Conservation (phyloP, 2,888 invertebrate species). For the Lycophotia porphyrea region DNA sequence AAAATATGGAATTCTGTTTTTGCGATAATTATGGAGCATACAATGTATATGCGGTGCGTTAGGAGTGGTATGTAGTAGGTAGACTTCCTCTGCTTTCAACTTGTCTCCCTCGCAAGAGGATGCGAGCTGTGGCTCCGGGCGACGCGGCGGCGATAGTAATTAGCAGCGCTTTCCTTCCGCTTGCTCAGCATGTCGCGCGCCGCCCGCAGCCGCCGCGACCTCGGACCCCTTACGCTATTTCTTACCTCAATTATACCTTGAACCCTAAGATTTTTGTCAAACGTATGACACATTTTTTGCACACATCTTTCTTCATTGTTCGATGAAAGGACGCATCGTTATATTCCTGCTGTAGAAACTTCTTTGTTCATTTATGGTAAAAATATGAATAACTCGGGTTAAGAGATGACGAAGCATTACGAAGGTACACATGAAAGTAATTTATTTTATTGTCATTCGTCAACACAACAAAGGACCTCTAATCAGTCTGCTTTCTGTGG, state of each 20-base stretch:
- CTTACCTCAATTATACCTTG: conserved; percentile 55
- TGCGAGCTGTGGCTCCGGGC: conserved; percentile 76
- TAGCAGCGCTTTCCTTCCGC: conserved; percentile 88
- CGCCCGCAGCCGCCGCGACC: conserved; percentile 19
- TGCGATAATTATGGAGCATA: conserved; percentile 31
- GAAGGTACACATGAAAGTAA: conserved; percentile 61
- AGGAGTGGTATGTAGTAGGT: conserved; percentile 64
- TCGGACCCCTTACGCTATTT: conserved; percentile 65
- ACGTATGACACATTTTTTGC: conserved; percentile 18
- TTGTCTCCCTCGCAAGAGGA: conserved; percentile 66
- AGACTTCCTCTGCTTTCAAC: conserved; percentile 73
- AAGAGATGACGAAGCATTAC: conserved; percentile 51
- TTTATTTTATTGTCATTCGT: conserved; percentile 71
- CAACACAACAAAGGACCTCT: conserved; percentile 78
- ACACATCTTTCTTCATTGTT: conserved; percentile 27
- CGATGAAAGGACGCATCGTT: conserved; percentile 18
- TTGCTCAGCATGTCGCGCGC: conserved; percentile 53
- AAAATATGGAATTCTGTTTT: conserved; percentile 14
- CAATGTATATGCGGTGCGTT: conserved; percentile 46
- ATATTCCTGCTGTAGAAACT: conserved; percentile 28
- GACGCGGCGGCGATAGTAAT: conserved; percentile 83
- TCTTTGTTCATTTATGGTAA: conserved; percentile 53
- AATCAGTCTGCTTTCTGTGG: conserved; percentile 71
- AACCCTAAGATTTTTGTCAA: conserved; percentile 33
- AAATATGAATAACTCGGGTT: conserved; percentile 38